Conservation (phyloP, 2,888 invertebrate species). For the Hemithea aestivaria region DNA sequence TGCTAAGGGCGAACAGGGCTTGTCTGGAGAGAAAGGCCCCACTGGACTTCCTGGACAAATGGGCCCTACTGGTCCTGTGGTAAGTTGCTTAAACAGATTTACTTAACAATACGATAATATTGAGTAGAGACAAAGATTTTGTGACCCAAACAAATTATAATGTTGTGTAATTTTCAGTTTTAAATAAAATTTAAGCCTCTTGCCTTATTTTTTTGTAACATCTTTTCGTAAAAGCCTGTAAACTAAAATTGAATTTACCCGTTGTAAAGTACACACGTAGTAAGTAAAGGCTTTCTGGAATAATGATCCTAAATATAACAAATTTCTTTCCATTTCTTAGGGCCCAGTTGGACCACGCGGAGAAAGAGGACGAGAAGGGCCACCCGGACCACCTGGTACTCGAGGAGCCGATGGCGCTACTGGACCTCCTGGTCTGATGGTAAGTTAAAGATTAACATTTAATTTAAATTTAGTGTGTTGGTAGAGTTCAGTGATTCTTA, state of each 20-base stretch:
- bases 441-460: conserved; percentile 44
- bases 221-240: no score
- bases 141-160: no score
- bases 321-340: conserved; percentile 49
- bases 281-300: no score
- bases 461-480: no score
- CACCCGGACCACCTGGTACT: conserved; percentile 86
- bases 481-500: no score
- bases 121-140: no score
- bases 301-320: neutral
- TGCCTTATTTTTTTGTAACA: no score
- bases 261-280: no score
- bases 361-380: conserved; percentile 91
- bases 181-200: no score
- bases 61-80: conserved; percentile 85
- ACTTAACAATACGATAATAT: no score
- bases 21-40: conserved; percentile 86
- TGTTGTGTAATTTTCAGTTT: no score
- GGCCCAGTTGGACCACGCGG: conserved; percentile 89
- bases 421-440: conserved; percentile 87
- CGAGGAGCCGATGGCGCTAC: conserved; percentile 88
- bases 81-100: conserved; percentile 54
- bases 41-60: conserved; percentile 83
- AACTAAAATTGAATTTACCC: no score
- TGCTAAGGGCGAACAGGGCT: conserved; percentile 88